A percentile compares a stretch with the other conserved stretches of the same genome.
These are phyloP conservation scores for Leiothrix lutea DNA, from an alignment of 2,113 vertebrate species.

Conservation along the genomic window DNA sequence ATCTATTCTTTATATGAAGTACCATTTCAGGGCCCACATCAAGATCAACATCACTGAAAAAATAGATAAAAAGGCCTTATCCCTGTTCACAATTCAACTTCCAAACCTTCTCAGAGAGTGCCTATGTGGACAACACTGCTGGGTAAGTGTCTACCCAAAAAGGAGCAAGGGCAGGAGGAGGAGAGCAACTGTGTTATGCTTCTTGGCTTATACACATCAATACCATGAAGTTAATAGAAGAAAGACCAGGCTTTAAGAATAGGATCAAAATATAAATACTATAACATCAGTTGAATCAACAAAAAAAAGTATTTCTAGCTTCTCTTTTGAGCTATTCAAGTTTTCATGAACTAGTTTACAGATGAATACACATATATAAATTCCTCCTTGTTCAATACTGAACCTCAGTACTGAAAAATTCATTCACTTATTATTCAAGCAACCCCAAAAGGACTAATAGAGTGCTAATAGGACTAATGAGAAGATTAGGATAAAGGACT, in stretches of 20 bases:
- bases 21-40: neutral
- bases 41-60: neutral
- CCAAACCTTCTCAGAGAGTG: neutral
- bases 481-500: neutral
- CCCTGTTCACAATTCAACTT: neutral
- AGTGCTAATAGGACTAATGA: neutral
- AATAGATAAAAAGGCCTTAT: neutral
- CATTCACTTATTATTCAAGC: neutral
- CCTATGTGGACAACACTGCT: neutral
- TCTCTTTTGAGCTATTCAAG: neutral
- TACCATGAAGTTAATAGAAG: neutral
- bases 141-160: neutral
- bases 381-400: neutral
- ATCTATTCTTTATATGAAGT: neutral
- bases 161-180: neutral
- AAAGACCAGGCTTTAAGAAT: neutral
- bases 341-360: neutral
- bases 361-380: neutral
- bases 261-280: neutral
- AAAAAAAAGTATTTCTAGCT: neutral
- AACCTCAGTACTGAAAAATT: neutral
- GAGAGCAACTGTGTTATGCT: neutral
- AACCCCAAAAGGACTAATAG: neutral
- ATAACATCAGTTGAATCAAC: neutral
- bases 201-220: neutral